Percentiles rank a stretch among this genome's conserved stretches.
phyloP scores from a whole-genome alignment of 2,888 invertebrate genomes.

The Tetragonisca angustula region DNA sequence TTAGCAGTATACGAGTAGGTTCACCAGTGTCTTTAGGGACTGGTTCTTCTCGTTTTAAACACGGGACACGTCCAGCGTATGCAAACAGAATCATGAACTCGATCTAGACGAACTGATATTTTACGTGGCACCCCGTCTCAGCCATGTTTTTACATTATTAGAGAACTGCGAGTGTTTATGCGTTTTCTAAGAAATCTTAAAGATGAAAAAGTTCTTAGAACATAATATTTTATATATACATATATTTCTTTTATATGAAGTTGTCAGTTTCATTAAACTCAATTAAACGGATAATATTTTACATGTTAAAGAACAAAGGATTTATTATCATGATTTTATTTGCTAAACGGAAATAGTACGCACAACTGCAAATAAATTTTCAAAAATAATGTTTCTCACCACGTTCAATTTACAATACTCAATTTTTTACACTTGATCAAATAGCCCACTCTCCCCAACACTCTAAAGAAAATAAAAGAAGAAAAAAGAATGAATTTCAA shows the following conservation, averaged over 20 bases:
- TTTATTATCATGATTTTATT: too few species aligned
- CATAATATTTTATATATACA: not conserved
- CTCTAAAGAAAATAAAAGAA: not conserved
- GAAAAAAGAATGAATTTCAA: not conserved
- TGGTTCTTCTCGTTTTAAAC: conserved; percentile 48
- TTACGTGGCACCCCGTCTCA: not conserved
- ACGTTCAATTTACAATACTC: too few species aligned
- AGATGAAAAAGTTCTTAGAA: not conserved
- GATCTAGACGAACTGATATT: conserved; percentile 24
- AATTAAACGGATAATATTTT: too few species aligned
- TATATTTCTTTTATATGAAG: too few species aligned
- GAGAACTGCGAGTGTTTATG: not conserved
- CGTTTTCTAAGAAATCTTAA: not conserved
- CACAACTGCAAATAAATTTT: too few species aligned
- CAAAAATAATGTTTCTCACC: too few species aligned
- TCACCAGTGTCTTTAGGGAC: conserved; percentile 22
- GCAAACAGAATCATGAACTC: conserved; percentile 57
- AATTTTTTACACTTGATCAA: too few species aligned
- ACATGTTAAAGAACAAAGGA: too few species aligned
- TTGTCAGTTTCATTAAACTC: too few species aligned
- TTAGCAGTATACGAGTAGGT: not conserved
- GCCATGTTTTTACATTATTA: not conserved
- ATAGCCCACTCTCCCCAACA: too few species aligned
- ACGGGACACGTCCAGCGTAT: conserved; percentile 52
- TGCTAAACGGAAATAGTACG: too few species aligned